Conservation (phyloP, 2,888 invertebrate genomes). For the Cryptocephalus moraei region DNA sequence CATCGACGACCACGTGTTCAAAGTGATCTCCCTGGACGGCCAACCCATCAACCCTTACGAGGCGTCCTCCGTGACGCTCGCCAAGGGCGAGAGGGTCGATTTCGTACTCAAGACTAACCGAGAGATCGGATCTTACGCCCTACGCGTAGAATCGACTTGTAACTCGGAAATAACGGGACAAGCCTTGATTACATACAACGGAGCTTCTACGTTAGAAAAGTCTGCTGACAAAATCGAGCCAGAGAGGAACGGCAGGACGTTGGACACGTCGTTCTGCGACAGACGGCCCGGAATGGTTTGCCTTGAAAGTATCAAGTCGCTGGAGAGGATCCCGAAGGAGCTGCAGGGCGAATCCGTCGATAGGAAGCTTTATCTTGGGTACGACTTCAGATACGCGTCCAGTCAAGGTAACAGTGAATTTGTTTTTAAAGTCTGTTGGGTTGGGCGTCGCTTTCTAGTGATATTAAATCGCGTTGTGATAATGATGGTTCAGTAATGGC, state of each 20-base stretch:
- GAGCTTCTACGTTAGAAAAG: constrained; percentile 1
- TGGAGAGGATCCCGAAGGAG: constrained; percentile 42
- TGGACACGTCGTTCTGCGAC: constrained; percentile 28
- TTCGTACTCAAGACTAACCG: constrained; percentile 58
- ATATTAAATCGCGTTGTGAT: too few species aligned
- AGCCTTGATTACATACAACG: constrained; percentile 42
- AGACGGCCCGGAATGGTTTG: constrained; percentile 44
- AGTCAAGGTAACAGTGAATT: too few species aligned
- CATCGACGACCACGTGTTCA: constrained; percentile 53
- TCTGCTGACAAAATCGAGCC: constrained; percentile 5
- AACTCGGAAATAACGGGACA: constrained; percentile 37
- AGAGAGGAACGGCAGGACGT: constrained; percentile 16
- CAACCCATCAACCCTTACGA: constrained; percentile 49
- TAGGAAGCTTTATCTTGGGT: constrained; percentile 55
- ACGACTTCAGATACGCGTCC: constrained; percentile 36
- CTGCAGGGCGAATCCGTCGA: constrained; percentile 41
- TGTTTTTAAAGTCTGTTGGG: too few species aligned
- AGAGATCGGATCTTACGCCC: constrained; percentile 47
- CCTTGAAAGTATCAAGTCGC: constrained; percentile 46
- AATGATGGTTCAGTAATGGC: too few species aligned
- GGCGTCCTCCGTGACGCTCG: constrained; percentile 47
- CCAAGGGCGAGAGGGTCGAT: constrained; percentile 67
- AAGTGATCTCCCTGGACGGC: constrained; percentile 62
- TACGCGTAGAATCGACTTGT: constrained; percentile 45
- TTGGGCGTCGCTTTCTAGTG: too few species aligned